Evolutionary conservation across 2,888 invertebrate species (phyloP).

Genomic region (Coelopa pilipes): DNA sequence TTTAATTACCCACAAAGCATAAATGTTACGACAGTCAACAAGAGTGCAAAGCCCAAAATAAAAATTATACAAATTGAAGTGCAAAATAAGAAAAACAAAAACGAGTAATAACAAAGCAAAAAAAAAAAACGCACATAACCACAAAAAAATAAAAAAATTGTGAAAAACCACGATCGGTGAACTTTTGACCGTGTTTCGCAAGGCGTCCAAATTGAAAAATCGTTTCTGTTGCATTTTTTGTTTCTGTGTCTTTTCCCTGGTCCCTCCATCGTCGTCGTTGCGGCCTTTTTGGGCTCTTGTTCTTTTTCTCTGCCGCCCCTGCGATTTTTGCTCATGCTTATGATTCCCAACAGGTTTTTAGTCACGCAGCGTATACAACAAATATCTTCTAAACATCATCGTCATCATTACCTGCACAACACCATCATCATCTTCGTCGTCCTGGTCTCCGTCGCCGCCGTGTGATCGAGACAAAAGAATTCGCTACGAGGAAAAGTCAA

Average conservation of each 20-base stretch:
- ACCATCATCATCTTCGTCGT: background rate
- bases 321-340: background rate
- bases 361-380: background rate
- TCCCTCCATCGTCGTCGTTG: too few species aligned
- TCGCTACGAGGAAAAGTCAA: background rate
- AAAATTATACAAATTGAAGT: constrained; percentile 36
- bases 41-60: constrained; percentile 47
- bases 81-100: constrained; percentile 9
- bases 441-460: constrained; percentile 16
- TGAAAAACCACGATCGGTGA: constrained; percentile 23
- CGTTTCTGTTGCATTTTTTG: constrained; percentile 32
- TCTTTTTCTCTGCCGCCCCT: too few species aligned
- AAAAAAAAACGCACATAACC: constrained; percentile 5
- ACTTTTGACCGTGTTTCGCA: constrained; percentile 35
- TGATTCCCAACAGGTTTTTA: constrained; percentile 26
- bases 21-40: constrained; percentile 42
- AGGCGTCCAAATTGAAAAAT: constrained; percentile 18
- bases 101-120: too few species aligned
- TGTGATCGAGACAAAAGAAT: constrained; percentile 37
- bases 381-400: background rate
- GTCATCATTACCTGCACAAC: background rate
- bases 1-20: background rate
- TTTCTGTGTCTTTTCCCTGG: background rate
- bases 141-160: background rate
- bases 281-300: too few species aligned